Evolutionary conservation across 30 jellyfish, hydroid and myxozoan species (phyloP), one percentile per base, ranked within the genome.

Genomic region (Pelagia noctiluca): DNA sequence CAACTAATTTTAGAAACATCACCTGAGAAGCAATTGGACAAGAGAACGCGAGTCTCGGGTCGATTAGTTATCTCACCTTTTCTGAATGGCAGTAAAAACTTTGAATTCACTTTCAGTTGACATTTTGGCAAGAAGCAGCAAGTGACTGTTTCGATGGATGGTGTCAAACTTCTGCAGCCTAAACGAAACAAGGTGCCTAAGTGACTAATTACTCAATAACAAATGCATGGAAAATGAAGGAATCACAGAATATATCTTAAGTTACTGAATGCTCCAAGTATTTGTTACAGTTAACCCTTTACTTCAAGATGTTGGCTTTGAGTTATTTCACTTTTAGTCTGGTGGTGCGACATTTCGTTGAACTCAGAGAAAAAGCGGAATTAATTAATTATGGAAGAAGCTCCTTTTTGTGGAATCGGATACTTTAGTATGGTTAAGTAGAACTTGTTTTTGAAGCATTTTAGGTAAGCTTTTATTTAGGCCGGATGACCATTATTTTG

Each of bases 151-250:
- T 22, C 92, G 73, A 62, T 82, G 92, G 18, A 82, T 70, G 72
- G 35, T 82, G 92, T 46, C 19, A 73, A 82, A 82, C 70, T 82
- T 82, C 65, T 70, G 68, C 22, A 82, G 34, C 46, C 92, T 82
- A 65, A 33, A 21, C 5, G 23, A 57, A 26, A 63, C 2, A 77
- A 36, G 32, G 63, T 4, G 23, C 37, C 25, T 13, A 10, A 70
- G 1, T 37, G 1, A 4, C 8, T 42, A 42, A 42, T 42, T 42
- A 16, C 8, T 5, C 57, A 42, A 42, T 5, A 5, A 42, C 16
- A 42, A 42, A 8, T 42, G 8, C 57, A 42, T 42, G 8, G 16
- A 16, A 42, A 42, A 16, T 42, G 57, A 42, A 16, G n/a, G n/a
- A n/a, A n/a, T n/a, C n/a, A n/a, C n/a, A n/a, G n/a, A n/a, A n/a